Evolutionary conservation across 2,888 invertebrate species (phyloP), one percentile per base, ranked within the genome.

Genomic region (Melipona beecheii): DNA sequence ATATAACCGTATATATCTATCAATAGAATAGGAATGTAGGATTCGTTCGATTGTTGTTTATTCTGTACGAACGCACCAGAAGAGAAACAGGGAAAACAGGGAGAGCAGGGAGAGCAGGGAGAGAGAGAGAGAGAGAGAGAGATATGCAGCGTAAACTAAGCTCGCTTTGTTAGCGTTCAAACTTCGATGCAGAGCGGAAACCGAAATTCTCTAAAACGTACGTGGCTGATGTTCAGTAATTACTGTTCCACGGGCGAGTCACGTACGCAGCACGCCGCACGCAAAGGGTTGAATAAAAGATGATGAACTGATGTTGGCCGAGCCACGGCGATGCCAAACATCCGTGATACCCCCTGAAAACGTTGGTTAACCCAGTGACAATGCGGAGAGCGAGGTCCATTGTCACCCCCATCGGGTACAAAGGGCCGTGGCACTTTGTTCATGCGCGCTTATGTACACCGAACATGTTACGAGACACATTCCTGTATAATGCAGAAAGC

Each of bases 341-440:
- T 86, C 85, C 84, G 58, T 86, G 86, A 87, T 81, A 86, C 81
- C 74, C 82, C 82, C 74, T 81, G 87, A 81, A 86, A 89, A 86
- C 89, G 91, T 93, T 93, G 93, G 93, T 94, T 93, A 93, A 93
- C 90, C 90, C 88, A 86, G 92, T 93, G 93, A 94, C 93, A 94
- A 94, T 93, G 91, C 92, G 86, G 88, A 90, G 85, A 89, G 87
- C 90, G 83, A 89, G 90, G 87, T 88, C 91, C 83, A 89, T 87
- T 90, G 91, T 89, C 90, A 90, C 88, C 90, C 90, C 86, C 86
- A 79, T 88, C 81, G 86, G 78, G 86, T 58, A 92, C 91, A 92
- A 92, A 91, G 88, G 87, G 83, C 83, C 65, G 75, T 68, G 77
- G 85, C 84, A 91, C 91, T 92, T 91, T 90, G 91, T 90, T 79